Percentiles rank a stretch among this genome's conserved stretches.
These are phyloP conservation scores for Chloroceryle aenea DNA, from an alignment of 2,113 vertebrate species.

Conservation along the genomic window DNA sequence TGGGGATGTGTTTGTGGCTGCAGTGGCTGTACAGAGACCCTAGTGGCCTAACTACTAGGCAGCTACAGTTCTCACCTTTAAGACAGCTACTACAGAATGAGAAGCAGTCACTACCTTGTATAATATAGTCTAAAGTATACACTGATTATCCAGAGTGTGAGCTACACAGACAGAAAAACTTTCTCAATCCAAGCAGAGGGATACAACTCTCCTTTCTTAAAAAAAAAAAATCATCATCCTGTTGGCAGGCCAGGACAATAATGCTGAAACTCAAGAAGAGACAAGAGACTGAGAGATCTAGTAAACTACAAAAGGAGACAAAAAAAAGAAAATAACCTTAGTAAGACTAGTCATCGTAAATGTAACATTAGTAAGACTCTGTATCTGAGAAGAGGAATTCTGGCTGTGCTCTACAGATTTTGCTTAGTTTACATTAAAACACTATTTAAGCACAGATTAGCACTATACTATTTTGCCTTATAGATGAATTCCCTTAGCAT, in stretches of 20 bases:
- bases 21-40: background rate
- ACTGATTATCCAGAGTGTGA: background rate
- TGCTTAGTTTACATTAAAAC: background rate
- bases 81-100: background rate
- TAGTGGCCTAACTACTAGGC: background rate
- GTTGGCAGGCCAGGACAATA: background rate
- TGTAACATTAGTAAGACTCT: background rate
- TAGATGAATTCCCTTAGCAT: background rate
- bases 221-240: background rate
- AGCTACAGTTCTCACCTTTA: background rate
- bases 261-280: background rate
- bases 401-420: background rate
- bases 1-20: background rate
- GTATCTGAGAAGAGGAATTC: background rate
- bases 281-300: background rate
- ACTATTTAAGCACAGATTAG: background rate
- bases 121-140: background rate
- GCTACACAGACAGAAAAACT: background rate
- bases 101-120: background rate
- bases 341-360: background rate
- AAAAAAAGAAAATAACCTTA: background rate
- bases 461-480: background rate
- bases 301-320: background rate
- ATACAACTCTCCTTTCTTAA: background rate
- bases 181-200: background rate